Evolutionary conservation across 2,113 vertebrate genomes (phyloP), one percentile per base, ranked within the genome.

Genomic region (Mesembrinibis cayennensis): DNA sequence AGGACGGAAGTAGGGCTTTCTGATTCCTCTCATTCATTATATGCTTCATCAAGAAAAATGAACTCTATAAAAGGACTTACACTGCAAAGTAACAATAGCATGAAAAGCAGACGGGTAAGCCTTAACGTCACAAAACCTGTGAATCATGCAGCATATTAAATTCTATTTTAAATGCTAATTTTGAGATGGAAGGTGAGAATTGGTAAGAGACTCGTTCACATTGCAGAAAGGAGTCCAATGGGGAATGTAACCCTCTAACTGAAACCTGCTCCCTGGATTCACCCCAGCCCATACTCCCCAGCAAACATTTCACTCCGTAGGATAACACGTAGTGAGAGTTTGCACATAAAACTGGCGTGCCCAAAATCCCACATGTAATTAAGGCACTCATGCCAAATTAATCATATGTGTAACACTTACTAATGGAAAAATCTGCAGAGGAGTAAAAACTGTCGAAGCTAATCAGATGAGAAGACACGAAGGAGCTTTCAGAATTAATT

Each of bases 271-370:
- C 0, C 0, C 73, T 49, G 47, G 59, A n/a, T 59, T 76, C 16
- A 34, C 25, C 45, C 40, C 72, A 86, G 63, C 59, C 71, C 45
- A 6, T 1, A 0, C 11, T 45, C 67, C 66, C 53, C 9, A 16
- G 42, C 52, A 50, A 50, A 49, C 21, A 16, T 9, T 26, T 76
- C 61, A 20, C 22, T 11, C 12, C 0, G 27, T 17, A 8, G 38
- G 52, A 1, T 6, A 56, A 59, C 23, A 30, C 1, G 4, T 2
- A n/a, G 40, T 2, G 50, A 71, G 53, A 58, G 14, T 26, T 38
- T 18, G 23, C 61, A 82, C 21, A 25, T 9, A 32, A 59, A 67
- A 17, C 38, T 11, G 7, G 32, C 0, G 0, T 42, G 40, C 30
- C 52, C 70, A 22, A 62, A 88, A 34, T 49, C 49, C 65, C 59